phyloP scores from a whole-genome alignment of 2,113 vertebrate genomes.

The Dipodomys ordii region DNA sequence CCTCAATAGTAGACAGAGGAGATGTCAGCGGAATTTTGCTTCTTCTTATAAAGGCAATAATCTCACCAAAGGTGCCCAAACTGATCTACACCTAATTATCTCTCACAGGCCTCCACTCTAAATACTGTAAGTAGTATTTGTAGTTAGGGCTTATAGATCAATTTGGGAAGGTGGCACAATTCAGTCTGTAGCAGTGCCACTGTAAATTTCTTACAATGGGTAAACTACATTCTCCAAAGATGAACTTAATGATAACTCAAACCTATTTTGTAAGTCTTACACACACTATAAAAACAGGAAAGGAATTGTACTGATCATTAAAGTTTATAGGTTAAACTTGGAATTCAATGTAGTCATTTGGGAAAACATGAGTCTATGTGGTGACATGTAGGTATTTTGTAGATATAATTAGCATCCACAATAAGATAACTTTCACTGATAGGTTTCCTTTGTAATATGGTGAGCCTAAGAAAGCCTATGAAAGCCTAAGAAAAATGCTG shows the following conservation, averaged over 20 bases:
- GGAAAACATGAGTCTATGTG: too few species aligned
- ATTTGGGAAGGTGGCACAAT: neutral
- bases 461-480: neutral
- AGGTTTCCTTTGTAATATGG: neutral
- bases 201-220: neutral
- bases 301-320: neutral
- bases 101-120: too few species aligned
- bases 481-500: too few species aligned
- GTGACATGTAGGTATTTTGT: too few species aligned
- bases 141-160: too few species aligned
- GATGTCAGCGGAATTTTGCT: neutral
- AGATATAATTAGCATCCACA: neutral
- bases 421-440: neutral
- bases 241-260: neutral
- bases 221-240: neutral
- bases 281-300: neutral
- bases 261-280: neutral
- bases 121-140: too few species aligned
- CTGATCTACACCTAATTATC: too few species aligned
- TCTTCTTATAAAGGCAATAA: neutral
- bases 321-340: too few species aligned
- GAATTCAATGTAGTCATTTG: too few species aligned
- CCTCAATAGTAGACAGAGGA: neutral
- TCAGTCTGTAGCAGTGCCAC: neutral
- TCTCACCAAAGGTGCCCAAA: too few species aligned